phyloP scores from a whole-genome alignment of 2,888 invertebrate species.

The Orgyia antiqua region DNA sequence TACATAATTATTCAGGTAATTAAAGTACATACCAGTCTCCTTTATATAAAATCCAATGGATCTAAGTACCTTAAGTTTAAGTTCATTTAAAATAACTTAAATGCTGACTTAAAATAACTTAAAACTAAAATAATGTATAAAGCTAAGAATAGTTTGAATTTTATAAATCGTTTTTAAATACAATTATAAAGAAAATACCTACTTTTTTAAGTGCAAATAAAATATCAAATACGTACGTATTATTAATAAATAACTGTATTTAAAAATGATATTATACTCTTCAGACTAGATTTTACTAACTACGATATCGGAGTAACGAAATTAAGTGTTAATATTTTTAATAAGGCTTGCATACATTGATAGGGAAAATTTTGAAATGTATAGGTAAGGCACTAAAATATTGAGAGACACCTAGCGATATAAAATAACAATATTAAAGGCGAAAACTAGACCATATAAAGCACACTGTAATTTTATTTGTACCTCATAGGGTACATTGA shows the following conservation, averaged over 20 bases:
- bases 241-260: conserved; percentile 30
- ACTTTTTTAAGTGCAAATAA: background rate
- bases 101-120: conserved; percentile 63
- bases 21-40: conserved; percentile 75
- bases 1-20: conserved; percentile 44
- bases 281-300: conserved; percentile 67
- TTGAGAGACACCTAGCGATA: too few species aligned
- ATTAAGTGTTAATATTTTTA: conserved; percentile 34
- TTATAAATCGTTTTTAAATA: conserved; percentile 45
- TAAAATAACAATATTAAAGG: too few species aligned
- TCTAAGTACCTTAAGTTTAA: conserved; percentile 61
- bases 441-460: too few species aligned
- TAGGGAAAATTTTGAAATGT: background rate
- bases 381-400: too few species aligned
- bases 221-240: conserved; percentile 11
- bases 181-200: conserved; percentile 24
- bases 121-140: conserved; percentile 37
- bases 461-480: too few species aligned
- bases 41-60: conserved; percentile 62
- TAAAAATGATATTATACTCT: conserved; percentile 52
- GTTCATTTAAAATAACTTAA: conserved; percentile 62
- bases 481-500: too few species aligned
- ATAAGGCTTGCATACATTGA: background rate
- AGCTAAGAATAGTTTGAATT: conserved; percentile 41
- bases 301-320: conserved; percentile 53